Conservation (phyloP, 2,113 vertebrate species). For the Heterochromis multidens region DNA sequence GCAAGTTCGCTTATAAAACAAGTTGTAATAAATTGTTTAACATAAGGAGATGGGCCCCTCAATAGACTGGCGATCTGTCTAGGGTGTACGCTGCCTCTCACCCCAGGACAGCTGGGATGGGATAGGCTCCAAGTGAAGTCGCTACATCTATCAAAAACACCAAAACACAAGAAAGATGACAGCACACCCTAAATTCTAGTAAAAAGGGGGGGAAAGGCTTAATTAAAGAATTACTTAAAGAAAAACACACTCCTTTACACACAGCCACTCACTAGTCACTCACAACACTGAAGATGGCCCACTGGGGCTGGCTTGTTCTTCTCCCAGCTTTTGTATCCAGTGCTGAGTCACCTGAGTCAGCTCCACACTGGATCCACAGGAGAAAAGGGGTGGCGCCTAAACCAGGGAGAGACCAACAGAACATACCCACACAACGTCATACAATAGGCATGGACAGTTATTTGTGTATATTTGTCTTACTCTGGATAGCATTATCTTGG, state of each 20-base stretch:
- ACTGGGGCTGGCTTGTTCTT: not conserved
- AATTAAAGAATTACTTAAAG: not conserved
- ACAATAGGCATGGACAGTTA: too few relatives aligned
- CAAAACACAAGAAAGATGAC: not conserved
- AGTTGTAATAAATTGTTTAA: not conserved
- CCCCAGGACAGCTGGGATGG: not conserved
- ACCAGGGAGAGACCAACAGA: not conserved
- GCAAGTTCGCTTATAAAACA: not conserved
- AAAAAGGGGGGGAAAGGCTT: too few relatives aligned
- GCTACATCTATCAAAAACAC: not conserved
- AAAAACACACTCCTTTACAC: not conserved
- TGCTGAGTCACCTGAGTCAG: not conserved
- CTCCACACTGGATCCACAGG: not conserved
- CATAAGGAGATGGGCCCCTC: too few relatives aligned
- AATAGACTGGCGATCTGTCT: not conserved
- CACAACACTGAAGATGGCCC: not conserved
- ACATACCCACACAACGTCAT: too few relatives aligned
- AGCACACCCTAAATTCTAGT: too few relatives aligned
- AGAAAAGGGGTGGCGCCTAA: not conserved
- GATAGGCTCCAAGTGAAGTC: not conserved
- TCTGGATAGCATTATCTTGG: too few relatives aligned
- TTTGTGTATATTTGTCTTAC: too few relatives aligned
- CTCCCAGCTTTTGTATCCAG: not conserved
- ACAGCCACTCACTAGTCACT: not conserved
- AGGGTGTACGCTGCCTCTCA: not conserved